Percentiles rank a stretch among this genome's conserved stretches.
phyloP scores from a whole-genome alignment of 2,797 vertebrate species.

The Anniella stebbinsi region DNA sequence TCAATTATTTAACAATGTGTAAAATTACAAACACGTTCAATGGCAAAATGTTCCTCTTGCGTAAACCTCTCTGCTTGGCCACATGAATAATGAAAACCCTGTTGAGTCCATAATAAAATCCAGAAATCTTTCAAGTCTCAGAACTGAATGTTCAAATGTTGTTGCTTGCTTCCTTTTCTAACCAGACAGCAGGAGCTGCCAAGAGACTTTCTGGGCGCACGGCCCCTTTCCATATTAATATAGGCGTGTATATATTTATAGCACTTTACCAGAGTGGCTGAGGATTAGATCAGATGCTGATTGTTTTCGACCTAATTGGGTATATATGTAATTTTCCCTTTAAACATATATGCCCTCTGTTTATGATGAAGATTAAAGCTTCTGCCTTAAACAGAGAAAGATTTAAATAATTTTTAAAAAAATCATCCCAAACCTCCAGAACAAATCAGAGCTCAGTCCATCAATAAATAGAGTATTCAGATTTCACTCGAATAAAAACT shows the following conservation, averaged over 20 bases:
- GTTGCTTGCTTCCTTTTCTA: constrained; percentile 83
- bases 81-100: constrained; percentile 83
- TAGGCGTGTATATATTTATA: constrained; percentile 57
- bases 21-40: constrained; percentile 80
- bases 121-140: constrained; percentile 78
- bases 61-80: constrained; percentile 79
- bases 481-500: constrained; percentile 62
- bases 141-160: constrained; percentile 86
- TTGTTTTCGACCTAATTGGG: constrained; percentile 70
- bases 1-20: constrained; percentile 77
- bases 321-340: constrained; percentile 54
- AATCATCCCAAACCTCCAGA: not conserved
- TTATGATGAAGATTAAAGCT: constrained; percentile 53
- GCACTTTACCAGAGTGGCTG: constrained; percentile 59
- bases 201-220: constrained; percentile 79
- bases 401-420: not conserved
- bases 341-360: constrained; percentile 56
- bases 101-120: constrained; percentile 84
- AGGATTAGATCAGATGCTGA: constrained; percentile 59
- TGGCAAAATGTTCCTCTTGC: constrained; percentile 81
- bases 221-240: constrained; percentile 76
- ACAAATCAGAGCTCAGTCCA: constrained; percentile 43
- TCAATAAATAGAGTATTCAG: constrained; percentile 73
- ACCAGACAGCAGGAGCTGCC: constrained; percentile 82
- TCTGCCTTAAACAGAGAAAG: constrained; percentile 52